A percentile compares a stretch with the other conserved stretches of the same genome.
phyloP scores from a whole-genome alignment of 1,140 invertebrate genomes.

The Bombus difficillimus region DNA sequence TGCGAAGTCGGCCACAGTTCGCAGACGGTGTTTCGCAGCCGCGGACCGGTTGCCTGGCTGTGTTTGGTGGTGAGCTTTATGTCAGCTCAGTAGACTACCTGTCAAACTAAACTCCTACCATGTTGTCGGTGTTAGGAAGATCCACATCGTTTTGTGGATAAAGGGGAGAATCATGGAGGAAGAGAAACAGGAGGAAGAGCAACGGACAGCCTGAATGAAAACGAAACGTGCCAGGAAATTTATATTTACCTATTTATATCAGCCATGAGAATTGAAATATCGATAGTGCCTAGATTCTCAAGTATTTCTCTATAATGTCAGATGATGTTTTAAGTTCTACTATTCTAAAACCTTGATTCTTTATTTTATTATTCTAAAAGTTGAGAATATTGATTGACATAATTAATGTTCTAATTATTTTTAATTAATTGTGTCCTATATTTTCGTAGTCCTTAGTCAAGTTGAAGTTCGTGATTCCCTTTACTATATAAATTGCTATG shows the following conservation, averaged over 20 bases:
- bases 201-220: background rate
- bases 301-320: background rate
- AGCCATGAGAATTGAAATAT: background rate
- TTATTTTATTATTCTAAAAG: too few species aligned
- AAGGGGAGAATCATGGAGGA: slow-evolving; percentile 14
- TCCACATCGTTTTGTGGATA: background rate
- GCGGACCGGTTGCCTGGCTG: slow-evolving; percentile 8
- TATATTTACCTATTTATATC: background rate
- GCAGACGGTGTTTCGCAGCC: slow-evolving; percentile 5
- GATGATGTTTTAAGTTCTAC: background rate
- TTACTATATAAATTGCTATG: too few species aligned
- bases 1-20: slow-evolving; percentile 53
- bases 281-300: background rate
- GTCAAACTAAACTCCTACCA: slow-evolving; percentile 68
- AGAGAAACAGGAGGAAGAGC: background rate
- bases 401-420: too few species aligned
- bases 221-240: background rate
- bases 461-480: too few species aligned
- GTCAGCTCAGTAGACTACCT: slow-evolving; percentile 67
- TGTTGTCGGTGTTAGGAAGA: slow-evolving; percentile 36
- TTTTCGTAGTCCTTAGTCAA: background rate
- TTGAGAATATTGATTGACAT: too few species aligned
- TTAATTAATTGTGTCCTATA: too few species aligned
- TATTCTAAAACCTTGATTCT: background rate
- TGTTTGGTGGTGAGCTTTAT: slow-evolving; percentile 69